Base-by-base conservation (phyloP, 2,113 vertebrate species). In the Rhabdornis inornatus region DNA sequence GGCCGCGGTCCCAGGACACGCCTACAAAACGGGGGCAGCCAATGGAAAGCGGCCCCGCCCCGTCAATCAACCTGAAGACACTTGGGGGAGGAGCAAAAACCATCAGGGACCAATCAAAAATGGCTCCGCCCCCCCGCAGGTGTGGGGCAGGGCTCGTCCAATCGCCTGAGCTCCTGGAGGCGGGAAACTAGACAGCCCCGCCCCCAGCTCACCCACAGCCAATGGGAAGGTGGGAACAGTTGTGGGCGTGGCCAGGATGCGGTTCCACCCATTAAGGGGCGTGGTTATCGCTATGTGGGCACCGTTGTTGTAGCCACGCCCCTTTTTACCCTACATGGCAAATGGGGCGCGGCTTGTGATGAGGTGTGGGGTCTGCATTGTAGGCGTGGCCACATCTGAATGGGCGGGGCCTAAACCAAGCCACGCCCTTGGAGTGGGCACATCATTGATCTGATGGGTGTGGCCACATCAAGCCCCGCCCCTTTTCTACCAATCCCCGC, bases 301-400 rank as follows among this genome's bases (percentile, higher is more conserved):
- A 44, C 10, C 25, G 20, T 1, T 15, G 0, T 1, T 1, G 0
- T 9, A 4, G 3, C 9, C 55, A 37, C 30, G 2, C 65, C 57
- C 25, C 2, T 2, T 10, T 17, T 35, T 22, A 18, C 42, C 55
- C 71, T 45, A 45, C 15, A 35, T 28, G 5, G 8, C 10, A 6
- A 6, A 7, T 3, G 16, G 47, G 44, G 53, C 44, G 44, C n/a
- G 53, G 64, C 7, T 45, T 27, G 57, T 40, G 45, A 40, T 3
- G 10, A 45, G 57, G 44, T 4, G 74, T 50, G 74, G n/a, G 6
- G 31, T 24, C 15, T 7, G 10, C 15, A 1, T 8, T 15, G 27
- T 7, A 27, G n/a, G 56, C 1, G n/a, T 19, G n/a, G 27, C 42
- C 15, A 35, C 15, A 11, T 20, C 15, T 5, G 27, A 14, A 9